These are phyloP conservation scores for rabbit (Oryctolagus cuniculus) DNA, from an alignment of 2,113 vertebrate genomes.

Conservation along the genomic window mOryCun1.1 NC_091453.1:95321501-95322000, in stretches of 20 bases:
- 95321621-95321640: slow-evolving; percentile 27
- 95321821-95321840: slow-evolving; percentile 20
- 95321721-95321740: slow-evolving; percentile 13
- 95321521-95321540: slow-evolving; percentile 16
- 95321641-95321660: slow-evolving; percentile 49
- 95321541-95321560: slow-evolving; percentile 41
- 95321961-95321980: background rate
- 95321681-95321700: slow-evolving; percentile 49
- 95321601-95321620: slow-evolving; percentile 29
- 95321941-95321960: background rate
- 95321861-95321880: background rate
- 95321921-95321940: slow-evolving; percentile 44
- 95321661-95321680: slow-evolving; percentile 19
- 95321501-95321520: background rate
- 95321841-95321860: background rate
- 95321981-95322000: background rate
- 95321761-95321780: slow-evolving; percentile 35
- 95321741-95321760: slow-evolving; percentile 30
- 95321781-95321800: slow-evolving; percentile 5
- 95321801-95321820: slow-evolving; percentile 34
- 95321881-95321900: background rate
- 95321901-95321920: slow-evolving; percentile 28
- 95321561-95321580: slow-evolving; percentile 33
- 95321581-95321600: slow-evolving; percentile 62
- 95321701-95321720: slow-evolving; percentile 17